These are phyloP conservation scores for Sisor rabdophorus DNA, from an alignment of 2,113 vertebrate species.

Conservation along the genomic window DNA sequence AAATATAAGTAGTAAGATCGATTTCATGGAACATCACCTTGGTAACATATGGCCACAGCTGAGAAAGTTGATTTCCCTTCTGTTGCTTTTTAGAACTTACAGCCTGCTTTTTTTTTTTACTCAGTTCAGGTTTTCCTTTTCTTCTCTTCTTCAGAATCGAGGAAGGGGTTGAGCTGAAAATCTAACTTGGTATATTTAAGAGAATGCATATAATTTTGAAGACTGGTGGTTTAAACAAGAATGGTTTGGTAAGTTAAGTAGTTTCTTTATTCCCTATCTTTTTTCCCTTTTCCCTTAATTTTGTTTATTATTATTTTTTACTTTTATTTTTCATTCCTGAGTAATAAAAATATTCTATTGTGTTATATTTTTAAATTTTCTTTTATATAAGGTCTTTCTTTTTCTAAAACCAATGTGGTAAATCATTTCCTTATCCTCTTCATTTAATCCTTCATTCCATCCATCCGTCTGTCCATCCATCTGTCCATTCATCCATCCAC, in stretches of 20 bases:
- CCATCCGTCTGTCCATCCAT: no score
- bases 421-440: no score
- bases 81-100: constrained; percentile 55
- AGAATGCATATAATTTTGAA: constrained; percentile 15
- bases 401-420: no score
- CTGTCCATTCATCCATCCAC: no score
- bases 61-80: constrained; percentile 62
- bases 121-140: constrained; percentile 24
- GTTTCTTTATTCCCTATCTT: not conserved
- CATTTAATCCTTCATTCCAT: no score
- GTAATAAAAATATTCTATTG: no score
- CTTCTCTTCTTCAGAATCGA: constrained; percentile 11
- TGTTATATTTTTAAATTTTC: no score
- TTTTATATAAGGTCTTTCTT: no score
- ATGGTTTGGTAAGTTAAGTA: not conserved
- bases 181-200: constrained; percentile 11
- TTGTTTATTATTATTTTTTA: no score
- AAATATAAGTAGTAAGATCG: constrained; percentile 63
- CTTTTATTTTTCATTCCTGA: no score
- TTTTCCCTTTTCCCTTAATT: no score
- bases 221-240: not conserved
- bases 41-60: constrained; percentile 66
- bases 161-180: not conserved
- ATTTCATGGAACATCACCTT: constrained; percentile 70
- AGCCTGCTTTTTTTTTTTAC: not conserved